Percentiles rank a stretch among this genome's conserved stretches.
These are phyloP conservation scores for Lepidurus apus DNA, from an alignment of 1,140 invertebrate genomes.

Conservation along the genomic window DNA sequence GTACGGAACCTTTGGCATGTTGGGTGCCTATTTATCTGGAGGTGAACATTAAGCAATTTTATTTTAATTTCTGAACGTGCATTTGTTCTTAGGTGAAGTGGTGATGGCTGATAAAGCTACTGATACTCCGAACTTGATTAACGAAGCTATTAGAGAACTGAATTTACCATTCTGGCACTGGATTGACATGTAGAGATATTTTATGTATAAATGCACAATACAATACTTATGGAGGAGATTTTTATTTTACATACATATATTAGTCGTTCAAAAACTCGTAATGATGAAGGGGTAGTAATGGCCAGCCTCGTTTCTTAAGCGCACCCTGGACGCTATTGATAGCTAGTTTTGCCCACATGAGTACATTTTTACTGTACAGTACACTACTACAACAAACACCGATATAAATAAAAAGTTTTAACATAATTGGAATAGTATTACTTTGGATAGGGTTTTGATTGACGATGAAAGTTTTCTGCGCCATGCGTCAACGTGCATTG, in stretches of 20 bases:
- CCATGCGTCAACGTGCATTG: slow-evolving; percentile 34
- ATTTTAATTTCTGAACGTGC: background rate
- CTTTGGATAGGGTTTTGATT: background rate
- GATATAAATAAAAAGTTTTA: too few relatives aligned
- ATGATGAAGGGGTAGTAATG: slow-evolving; percentile 22
- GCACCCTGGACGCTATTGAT: slow-evolving; percentile 24
- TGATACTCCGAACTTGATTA: background rate
- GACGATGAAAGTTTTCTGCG: slow-evolving; percentile 32
- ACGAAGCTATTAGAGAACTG: background rate
- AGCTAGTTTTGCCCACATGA: background rate
- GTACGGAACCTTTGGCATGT: background rate
- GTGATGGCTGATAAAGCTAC: slow-evolving; percentile 1
- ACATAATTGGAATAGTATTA: background rate
- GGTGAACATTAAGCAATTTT: background rate
- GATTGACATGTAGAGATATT: background rate
- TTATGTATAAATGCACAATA: background rate
- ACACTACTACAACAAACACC: background rate
- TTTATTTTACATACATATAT: background rate
- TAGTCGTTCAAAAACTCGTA: slow-evolving; percentile 11
- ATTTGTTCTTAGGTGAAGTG: background rate
- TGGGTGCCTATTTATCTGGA: background rate
- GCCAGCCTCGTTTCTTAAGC: slow-evolving; percentile 20
- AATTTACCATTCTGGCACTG: background rate
- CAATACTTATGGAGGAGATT: background rate
- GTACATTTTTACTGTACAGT: background rate